Evolutionary conservation across 2,888 invertebrate species (phyloP).

Genomic region (Tetranychus piercei): DNA sequence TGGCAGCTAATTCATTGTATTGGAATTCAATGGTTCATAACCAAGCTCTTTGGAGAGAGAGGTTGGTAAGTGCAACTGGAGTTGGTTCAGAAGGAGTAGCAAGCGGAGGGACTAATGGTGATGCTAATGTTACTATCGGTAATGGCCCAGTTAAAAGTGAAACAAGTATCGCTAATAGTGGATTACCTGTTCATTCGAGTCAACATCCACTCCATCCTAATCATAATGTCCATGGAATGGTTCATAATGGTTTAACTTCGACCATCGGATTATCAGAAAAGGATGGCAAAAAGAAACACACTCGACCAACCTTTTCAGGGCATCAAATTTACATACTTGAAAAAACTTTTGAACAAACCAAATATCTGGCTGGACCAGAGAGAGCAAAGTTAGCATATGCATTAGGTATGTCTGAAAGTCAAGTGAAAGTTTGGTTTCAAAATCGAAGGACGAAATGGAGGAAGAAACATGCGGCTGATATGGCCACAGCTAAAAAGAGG

Average conservation of each 20-base stretch:
- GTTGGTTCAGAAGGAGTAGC: no score
- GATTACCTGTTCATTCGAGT: no score
- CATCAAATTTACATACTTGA: conserved; percentile 99
- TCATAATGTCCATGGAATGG: no score
- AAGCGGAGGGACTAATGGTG: background rate
- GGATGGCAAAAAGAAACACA: conserved; percentile 64
- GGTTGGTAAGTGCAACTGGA: conserved; percentile 40
- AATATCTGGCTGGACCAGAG: conserved; percentile 96
- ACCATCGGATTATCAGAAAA: conserved; percentile 9
- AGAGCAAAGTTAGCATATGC: conserved; percentile 94
- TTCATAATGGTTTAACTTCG: no score
- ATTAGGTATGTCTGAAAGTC: conserved; percentile 97
- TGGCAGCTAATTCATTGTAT: conserved; percentile 47
- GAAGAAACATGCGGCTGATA: conserved; percentile 96
- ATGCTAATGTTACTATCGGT: no score
- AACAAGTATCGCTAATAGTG: no score
- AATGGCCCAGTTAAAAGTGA: no score
- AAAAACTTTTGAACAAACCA: conserved; percentile 98
- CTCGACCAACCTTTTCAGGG: conserved; percentile 95
- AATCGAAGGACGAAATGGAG: conserved; percentile 99
- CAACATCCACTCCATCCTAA: no score
- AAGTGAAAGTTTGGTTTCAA: conserved; percentile 99
- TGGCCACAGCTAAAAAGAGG: conserved; percentile 39
- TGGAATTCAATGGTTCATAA: conserved; percentile 88
- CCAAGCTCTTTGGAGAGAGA: conserved; percentile 77